Evolutionary conservation across 2,888 invertebrate species (phyloP), one percentile per base, ranked within the genome.

Genomic region (Nematopogon swammerdamellus): DNA sequence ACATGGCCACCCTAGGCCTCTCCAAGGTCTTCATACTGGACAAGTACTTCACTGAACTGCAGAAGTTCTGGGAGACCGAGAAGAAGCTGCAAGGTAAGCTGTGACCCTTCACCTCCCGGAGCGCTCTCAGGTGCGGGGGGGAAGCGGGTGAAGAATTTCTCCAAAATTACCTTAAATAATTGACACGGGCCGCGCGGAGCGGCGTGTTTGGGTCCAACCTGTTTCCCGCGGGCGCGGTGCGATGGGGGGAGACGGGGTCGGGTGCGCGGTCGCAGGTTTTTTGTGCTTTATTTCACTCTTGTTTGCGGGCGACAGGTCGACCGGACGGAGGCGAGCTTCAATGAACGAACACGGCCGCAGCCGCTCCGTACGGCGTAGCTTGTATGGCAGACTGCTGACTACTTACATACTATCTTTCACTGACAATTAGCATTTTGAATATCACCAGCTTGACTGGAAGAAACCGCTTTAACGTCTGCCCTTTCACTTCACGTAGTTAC

Each of bases 21-120:
- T 94, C 94, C 72, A 95, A 95, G 85, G 95, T 95, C 79, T 95
- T 95, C 86, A 95, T 95, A 75, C 87, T 95, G 85, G 95, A 95
- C 88, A 95, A 95, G 80, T 95, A 95, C 81, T 95, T 95, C 82
- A 94, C 93, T 60, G 95, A 95, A 82, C 84, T 96, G 76, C 94
- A 94, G 75, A 95, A 95, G 82, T 93, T 95, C 82, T 93, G 95
- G 92, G 94, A 95, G 81, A 93, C 94, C 55, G 96, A 96, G 80
- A 94, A 95, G 82, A 94, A 94, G 81, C 83, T 94, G 67, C 92
- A 93, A 88, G 96, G 96, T 95, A 87, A 85, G 85, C 63, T 59
- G 55, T 55, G 53, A 44, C 47, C 50, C 49, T 36, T 36, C 36
- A 8, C 36, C 36, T 14, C 10, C 25, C 10, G 10, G 36, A 36